Evolutionary conservation across 2,888 invertebrate species (phyloP).

Genomic region (Caenorhabditis wallacei): DNA sequence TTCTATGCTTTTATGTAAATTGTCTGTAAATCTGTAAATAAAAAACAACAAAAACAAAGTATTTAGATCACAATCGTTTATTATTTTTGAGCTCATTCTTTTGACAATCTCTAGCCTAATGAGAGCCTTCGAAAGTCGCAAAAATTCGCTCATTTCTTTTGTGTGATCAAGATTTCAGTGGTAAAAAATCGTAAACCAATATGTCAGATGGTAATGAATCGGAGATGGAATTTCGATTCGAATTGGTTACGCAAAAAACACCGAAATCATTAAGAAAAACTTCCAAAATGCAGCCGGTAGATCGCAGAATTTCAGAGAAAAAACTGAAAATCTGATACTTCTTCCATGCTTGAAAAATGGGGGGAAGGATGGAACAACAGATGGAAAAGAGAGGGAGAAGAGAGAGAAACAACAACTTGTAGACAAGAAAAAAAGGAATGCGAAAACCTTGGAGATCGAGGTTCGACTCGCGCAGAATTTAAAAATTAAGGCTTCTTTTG

Average conservation of each 20-base stretch:
- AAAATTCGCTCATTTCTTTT: slow-evolving; percentile 1
- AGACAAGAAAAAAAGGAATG: slow-evolving; percentile 36
- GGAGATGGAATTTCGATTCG: not conserved
- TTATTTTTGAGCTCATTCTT: slow-evolving; percentile 22
- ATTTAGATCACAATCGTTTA: slow-evolving; percentile 49
- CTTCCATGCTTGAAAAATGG: slow-evolving; percentile 10
- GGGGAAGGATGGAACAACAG: not conserved
- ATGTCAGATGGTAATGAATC: slow-evolving; percentile 28
- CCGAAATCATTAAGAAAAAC: slow-evolving; percentile 37
- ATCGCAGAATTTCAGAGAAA: slow-evolving; percentile 28
- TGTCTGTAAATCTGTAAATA: slow-evolving; percentile 7
- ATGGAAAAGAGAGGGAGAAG: not conserved
- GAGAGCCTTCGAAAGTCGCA: slow-evolving; percentile 19
- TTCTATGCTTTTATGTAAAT: slow-evolving; percentile 57
- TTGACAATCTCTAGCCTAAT: slow-evolving; percentile 33
- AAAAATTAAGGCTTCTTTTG: slow-evolving; percentile 57
- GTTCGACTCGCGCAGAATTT: slow-evolving; percentile 56
- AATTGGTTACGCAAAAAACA: slow-evolving; percentile 46
- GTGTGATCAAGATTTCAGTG: slow-evolving; percentile 47
- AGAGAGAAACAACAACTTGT: slow-evolving; percentile 1
- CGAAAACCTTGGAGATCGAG: slow-evolving; percentile 60
- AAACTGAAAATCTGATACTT: slow-evolving; percentile 11
- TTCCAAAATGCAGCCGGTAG: slow-evolving; percentile 14
- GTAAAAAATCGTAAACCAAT: slow-evolving; percentile 32
- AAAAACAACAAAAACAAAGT: slow-evolving; percentile 11